Base-by-base conservation (phyloP, 2,113 vertebrate species). In the Caloenas nicobarica region DNA sequence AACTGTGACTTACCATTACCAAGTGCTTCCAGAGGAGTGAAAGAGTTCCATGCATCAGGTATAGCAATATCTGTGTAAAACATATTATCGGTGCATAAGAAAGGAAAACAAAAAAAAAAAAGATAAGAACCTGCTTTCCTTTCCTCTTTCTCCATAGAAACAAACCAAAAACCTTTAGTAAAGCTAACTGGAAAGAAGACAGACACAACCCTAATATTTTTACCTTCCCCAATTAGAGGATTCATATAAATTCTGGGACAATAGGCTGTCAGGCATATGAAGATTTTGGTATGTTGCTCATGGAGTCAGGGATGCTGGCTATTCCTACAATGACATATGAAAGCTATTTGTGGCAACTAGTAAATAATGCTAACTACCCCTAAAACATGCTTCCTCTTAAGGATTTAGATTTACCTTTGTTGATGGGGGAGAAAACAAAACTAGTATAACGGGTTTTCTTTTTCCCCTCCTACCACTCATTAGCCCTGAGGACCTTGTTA, bases 401-500 rank as follows among this genome's bases (percentile, higher is more conserved):
- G 53, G 29, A 71, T 79, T 58, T 66, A 66, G 36, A 78, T 72
- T 62, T 81, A 11, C 51, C 38, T 89, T 81, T 71, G 78, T 90
- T 48, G 8, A 5, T 40, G 19, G 11, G 12, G 34, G 33, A 95
- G 82, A 96, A 96, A 42, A 83, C 14, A 51, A 69, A 96, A 94
- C 86, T 74, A 72, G 69, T 69, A 66, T 70, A 72, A 92, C 2
- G 0, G 66, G 70, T 91, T 89, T 93, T 68, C 66, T 84, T 95
- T 80, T 81, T 10, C 71, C 40, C 71, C 81, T 77, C 76, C 91
- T 89, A 86, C 70, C 36, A 36, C 71, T 93, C 50, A 57, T 91
- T 71, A 96, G 92, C 80, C 77, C 69, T 73, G 23, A 91, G 81
- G 92, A 96, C 86, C 81, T 97, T 96, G 89, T 81, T 96, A 95